Base-by-base conservation (phyloP, 2,113 vertebrate genomes). In the Cygnus atratus region DNA sequence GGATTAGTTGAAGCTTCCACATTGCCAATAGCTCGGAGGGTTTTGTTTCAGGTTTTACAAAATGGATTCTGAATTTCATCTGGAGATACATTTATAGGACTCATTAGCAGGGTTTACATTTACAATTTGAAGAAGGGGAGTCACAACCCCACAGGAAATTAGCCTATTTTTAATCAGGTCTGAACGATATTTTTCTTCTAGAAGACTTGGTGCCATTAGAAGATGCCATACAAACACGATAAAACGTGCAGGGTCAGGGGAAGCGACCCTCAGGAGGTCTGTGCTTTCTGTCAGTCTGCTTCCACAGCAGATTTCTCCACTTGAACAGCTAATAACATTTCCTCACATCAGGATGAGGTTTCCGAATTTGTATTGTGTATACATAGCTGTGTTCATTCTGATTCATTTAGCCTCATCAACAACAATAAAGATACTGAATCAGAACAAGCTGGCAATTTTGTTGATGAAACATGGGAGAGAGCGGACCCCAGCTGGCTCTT, bases 361-460 rank as follows among this genome's bases (percentile, higher is more conserved):
- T 87, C 77, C 1, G 3, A 87, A 66, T 76, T 79, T 84, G 87
- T 89, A 82, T 93, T 95, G 89, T 95, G 95, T 94, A 89, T 93
- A 93, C 93, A 91, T 91, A 73, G 86, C 88, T 18, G 6, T 87
- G 88, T 87, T 92, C 88, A 80, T 91, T 96, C 95, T 89, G 93
- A 96, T 94, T 96, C 94, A 87, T 95, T 94, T 94, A 92, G 84
- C 91, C 92, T 92, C 90, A 91, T 96, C 93, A 92, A 93, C 93
- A 95, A 90, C 89, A 96, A 92, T 96, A 94, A 96, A 96, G 93
- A 94, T 79, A 79, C 92, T 93, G 95, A 94, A 94, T 94, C 92
- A 92, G 95, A 97, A 84, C 80, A 93, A 96, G 93, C 96, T 95
- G 93, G 93, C 92, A 79, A 84, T 96, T 93, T 58, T 96, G 95